These are phyloP conservation scores for Trichomycterus rosablanca DNA, from an alignment of 2,113 vertebrate genomes.

Conservation along the genomic window DNA sequence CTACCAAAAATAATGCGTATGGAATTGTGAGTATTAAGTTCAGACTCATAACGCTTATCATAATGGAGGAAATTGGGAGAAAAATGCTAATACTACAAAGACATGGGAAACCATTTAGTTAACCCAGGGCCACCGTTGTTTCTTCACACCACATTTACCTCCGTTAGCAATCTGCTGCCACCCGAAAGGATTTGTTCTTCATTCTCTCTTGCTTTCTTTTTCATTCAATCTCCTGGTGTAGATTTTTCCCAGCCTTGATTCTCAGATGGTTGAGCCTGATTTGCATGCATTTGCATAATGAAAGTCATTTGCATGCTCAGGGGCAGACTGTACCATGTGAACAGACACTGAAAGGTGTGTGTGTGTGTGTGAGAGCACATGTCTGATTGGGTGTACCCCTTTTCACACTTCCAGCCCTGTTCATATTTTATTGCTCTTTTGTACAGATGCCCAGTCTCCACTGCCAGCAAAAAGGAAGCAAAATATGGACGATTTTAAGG, in stretches of 20 bases:
- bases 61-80: too few relatives aligned
- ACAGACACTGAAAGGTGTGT: constrained; percentile 83
- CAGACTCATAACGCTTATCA: too few relatives aligned
- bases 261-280: constrained; percentile 95
- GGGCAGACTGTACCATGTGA: constrained; percentile 92
- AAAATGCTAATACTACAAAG: constrained; percentile 44
- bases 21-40: too few relatives aligned
- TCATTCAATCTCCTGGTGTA: constrained; percentile 70
- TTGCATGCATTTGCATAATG: constrained; percentile 99
- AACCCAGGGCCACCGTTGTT: constrained; percentile 55
- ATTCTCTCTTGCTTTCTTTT: constrained; percentile 63
- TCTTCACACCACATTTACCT: constrained; percentile 54
- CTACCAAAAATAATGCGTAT: too few relatives aligned
- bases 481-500: constrained; percentile 56
- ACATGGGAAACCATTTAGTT: constrained; percentile 52
- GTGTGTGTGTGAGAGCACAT: constrained; percentile 46
- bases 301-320: constrained; percentile 98
- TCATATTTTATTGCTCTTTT: constrained; percentile 31
- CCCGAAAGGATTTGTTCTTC: constrained; percentile 63
- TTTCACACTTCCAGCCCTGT: constrained; percentile 16
- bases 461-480: constrained; percentile 42
- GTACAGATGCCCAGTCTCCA: constrained; percentile 12
- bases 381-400: constrained; percentile 13
- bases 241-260: constrained; percentile 72
- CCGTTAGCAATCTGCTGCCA: constrained; percentile 63